phyloP scores from a whole-genome alignment of 2,888 invertebrate species.

The Microplitis manilae region DNA sequence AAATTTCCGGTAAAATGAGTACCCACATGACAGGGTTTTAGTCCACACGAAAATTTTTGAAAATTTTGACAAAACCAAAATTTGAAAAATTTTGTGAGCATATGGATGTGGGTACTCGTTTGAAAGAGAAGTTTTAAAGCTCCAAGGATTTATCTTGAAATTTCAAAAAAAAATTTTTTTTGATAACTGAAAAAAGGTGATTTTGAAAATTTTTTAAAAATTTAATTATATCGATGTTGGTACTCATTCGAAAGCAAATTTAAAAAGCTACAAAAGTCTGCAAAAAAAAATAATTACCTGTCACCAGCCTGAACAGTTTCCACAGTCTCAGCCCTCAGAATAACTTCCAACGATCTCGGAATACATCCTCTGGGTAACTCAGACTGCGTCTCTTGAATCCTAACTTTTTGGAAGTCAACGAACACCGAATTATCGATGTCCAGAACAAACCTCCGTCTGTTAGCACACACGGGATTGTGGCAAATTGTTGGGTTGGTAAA shows the following conservation, averaged over 20 bases:
- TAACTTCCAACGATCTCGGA: conserved; percentile 95
- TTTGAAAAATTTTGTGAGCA: no score
- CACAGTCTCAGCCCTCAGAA: conserved; percentile 95
- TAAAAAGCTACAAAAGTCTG: background rate
- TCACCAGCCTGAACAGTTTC: conserved; percentile 94
- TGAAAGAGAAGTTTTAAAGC: no score
- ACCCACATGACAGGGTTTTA: no score
- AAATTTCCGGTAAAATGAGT: no score
- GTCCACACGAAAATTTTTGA: no score
- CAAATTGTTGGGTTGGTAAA: conserved; percentile 97
- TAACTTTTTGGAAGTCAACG: conserved; percentile 98
- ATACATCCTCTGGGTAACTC: conserved; percentile 97
- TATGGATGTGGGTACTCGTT: no score
- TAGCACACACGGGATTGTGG: conserved; percentile 95
- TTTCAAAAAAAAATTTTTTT: no score
- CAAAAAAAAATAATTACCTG: conserved; percentile 73
- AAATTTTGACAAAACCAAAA: no score
- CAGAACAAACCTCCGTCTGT: conserved; percentile 90
- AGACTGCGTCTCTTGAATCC: conserved; percentile 97
- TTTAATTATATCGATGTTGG: no score
- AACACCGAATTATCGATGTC: conserved; percentile 95
- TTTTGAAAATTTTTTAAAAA: no score
- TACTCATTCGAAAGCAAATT: background rate
- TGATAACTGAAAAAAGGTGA: no score
- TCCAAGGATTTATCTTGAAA: no score